A percentile compares a stretch with the other conserved stretches of the same genome.
Evolutionary conservation across 2,888 invertebrate species (phyloP).

Genomic region (Agrochola circellaris): DNA sequence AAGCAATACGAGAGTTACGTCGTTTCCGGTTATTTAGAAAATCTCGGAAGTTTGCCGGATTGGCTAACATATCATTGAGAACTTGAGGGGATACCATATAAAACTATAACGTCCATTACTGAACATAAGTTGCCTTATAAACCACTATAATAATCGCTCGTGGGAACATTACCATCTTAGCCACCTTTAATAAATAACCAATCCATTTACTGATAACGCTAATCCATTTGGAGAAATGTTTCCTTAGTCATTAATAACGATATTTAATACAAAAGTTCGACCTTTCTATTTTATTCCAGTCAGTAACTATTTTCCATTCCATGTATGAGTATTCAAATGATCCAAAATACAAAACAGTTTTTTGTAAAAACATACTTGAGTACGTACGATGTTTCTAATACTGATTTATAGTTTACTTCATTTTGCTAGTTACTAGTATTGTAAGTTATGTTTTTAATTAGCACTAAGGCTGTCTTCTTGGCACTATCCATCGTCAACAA

Average conservation of each 20-base stretch:
- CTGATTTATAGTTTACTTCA: slow-evolving; percentile 1
- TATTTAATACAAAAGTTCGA: background rate
- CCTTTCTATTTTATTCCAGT: background rate
- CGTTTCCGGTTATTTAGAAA: background rate
- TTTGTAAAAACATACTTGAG: background rate
- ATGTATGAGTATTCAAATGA: background rate
- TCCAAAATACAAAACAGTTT: background rate
- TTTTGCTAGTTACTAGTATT: slow-evolving; percentile 16
- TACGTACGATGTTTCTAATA: background rate
- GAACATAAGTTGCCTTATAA: background rate
- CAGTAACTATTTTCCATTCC: background rate
- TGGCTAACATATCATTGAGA: background rate
- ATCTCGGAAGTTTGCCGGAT: background rate
- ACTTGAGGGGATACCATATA: background rate
- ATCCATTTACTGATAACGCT: background rate
- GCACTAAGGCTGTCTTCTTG: too few relatives aligned
- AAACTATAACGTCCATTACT: background rate
- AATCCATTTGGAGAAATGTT: background rate
- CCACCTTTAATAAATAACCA: background rate
- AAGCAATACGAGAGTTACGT: background rate
- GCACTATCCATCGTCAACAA: too few relatives aligned
- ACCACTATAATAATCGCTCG: background rate
- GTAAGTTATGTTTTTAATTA: too few relatives aligned
- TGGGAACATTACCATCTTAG: background rate
- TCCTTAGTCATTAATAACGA: background rate